phyloP scores from a whole-genome alignment of 2,797 vertebrate genomes.

The Nyctibius grandis region DNA sequence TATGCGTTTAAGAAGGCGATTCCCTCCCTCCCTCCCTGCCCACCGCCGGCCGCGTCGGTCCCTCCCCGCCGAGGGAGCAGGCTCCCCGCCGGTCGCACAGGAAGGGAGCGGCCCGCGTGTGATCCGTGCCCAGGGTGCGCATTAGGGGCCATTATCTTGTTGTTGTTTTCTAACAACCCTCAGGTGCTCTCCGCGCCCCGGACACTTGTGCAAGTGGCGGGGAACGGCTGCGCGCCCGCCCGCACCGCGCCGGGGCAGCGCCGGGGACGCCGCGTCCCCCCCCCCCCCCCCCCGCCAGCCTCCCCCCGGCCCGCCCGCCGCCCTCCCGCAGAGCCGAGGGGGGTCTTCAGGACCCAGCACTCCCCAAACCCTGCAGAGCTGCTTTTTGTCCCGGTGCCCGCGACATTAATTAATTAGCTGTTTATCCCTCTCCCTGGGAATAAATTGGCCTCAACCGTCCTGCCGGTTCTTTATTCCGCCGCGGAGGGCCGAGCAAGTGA shows the following conservation, averaged over 20 bases:
- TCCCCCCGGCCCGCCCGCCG: not conserved
- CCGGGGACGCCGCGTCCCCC: not conserved
- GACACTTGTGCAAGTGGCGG: not conserved
- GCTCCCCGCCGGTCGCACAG: slow-evolving; percentile 1
- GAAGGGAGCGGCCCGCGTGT: slow-evolving; percentile 50
- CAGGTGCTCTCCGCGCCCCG: not conserved
- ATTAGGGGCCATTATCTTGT: slow-evolving; percentile 46
- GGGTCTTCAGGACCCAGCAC: not conserved
- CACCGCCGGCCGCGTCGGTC: slow-evolving; percentile 2
- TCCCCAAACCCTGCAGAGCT: not conserved
- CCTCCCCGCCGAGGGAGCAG: not conserved
- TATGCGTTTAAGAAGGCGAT: not conserved
- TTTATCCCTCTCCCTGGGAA: not conserved
- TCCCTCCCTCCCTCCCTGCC: not conserved
- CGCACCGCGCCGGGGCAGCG: not conserved
- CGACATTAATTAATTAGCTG: not conserved
- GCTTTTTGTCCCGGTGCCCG: not conserved
- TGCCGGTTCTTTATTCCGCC: not conserved
- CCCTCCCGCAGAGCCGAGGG: not conserved
- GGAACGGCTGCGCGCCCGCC: not conserved
- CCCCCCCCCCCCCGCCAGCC: no score
- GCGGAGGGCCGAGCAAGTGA: not conserved
- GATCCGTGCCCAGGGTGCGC: slow-evolving; percentile 22
- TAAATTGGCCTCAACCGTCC: not conserved
- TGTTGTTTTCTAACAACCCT: slow-evolving; percentile 9